These are phyloP conservation scores for Aphrophora alni DNA, from an alignment of 2,888 invertebrate genomes.

Conservation along the genomic window DNA sequence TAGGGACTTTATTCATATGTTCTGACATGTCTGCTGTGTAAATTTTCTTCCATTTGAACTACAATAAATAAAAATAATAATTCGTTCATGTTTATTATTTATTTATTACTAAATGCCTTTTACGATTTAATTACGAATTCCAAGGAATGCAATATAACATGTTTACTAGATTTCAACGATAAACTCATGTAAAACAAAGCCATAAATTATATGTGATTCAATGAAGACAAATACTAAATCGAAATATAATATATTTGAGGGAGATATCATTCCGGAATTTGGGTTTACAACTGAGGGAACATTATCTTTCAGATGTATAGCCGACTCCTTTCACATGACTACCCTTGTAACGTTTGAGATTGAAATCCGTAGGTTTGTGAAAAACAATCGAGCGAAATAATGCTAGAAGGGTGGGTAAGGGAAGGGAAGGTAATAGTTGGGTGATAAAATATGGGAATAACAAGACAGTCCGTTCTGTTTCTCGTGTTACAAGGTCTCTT, in stretches of 20 bases:
- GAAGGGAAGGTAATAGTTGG: background rate
- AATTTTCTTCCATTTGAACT: no score
- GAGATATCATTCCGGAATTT: background rate
- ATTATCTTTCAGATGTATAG: background rate
- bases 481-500: background rate
- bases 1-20: no score
- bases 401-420: background rate
- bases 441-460: conserved; percentile 5
- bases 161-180: no score
- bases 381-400: conserved; percentile 2
- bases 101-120: no score
- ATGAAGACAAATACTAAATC: background rate
- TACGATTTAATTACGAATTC: no score
- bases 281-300: background rate
- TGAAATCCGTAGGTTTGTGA: background rate
- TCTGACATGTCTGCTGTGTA: no score
- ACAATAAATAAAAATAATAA: no score
- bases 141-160: no score
- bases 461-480: background rate
- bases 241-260: background rate
- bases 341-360: conserved; percentile 4
- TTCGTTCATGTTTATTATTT: no score
- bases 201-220: no score
- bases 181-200: no score
- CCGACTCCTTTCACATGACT: background rate